phyloP scores from a whole-genome alignment of 2,888 invertebrate genomes.

The Tenthredo amoena region DNA sequence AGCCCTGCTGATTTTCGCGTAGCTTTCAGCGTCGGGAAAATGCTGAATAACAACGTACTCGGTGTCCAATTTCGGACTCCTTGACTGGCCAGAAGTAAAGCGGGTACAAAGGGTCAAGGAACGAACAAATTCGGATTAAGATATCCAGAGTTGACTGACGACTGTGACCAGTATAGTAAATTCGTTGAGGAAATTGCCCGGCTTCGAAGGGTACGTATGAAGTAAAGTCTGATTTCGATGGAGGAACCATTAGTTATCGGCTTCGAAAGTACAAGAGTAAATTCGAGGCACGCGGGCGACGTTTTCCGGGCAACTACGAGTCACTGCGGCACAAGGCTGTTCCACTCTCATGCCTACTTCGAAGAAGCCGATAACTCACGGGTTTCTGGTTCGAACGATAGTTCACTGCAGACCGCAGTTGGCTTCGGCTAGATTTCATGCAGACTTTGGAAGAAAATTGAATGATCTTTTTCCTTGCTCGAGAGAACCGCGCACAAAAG shows the following conservation, averaged over 20 bases:
- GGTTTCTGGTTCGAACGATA: slow-evolving; percentile 16
- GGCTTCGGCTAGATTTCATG: background rate
- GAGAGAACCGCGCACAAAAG: background rate
- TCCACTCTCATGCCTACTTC: slow-evolving; percentile 6
- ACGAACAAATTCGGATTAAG: background rate
- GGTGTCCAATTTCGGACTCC: background rate
- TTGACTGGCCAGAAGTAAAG: background rate
- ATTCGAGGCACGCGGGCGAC: slow-evolving; percentile 16
- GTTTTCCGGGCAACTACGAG: slow-evolving; percentile 36
- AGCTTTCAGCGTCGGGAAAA: background rate
- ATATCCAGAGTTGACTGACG: background rate
- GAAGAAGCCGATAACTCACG: background rate
- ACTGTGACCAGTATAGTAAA: background rate
- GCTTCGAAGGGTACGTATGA: background rate
- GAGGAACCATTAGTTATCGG: slow-evolving; percentile 37
- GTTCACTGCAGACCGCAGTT: background rate
- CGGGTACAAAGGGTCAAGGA: background rate
- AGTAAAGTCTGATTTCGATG: slow-evolving; percentile 18
- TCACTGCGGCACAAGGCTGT: background rate
- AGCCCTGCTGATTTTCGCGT: background rate
- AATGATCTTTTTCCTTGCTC: background rate
- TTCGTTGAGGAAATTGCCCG: background rate
- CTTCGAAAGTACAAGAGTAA: slow-evolving; percentile 31
- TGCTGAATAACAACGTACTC: background rate
- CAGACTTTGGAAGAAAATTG: background rate